Base-by-base conservation (phyloP, 2,888 invertebrate genomes). In the Poecilus cupreus region DNA sequence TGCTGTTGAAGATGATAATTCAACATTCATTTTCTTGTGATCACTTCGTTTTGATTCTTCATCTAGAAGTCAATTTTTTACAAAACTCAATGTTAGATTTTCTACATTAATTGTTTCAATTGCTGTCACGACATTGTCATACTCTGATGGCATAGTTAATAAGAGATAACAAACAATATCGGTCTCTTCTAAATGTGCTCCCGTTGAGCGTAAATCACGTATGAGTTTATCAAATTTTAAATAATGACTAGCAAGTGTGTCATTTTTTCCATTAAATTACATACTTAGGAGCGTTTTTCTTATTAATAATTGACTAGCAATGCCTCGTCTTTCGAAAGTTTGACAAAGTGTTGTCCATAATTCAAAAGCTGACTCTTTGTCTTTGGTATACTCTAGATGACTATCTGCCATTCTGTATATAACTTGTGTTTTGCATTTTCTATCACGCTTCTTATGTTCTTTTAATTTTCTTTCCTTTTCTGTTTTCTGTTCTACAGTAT, bases 351-450 rank as follows among this genome's bases (percentile, higher is more conserved):
- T 60, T 39, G 68, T 78, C 85, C 84, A 85, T 20, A 85, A 81
- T 6, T 85, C 83, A 46, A 83, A 84, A 22, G 84, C 83, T 3
- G 83, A 85, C n/a, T 74, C 78, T 70, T 83, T 83, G 13, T 86
- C 85, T 78, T 85, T 85, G 2, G 83, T 84, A 49, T 85, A 86
- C 82, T 86, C 86, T 3, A 26, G 26, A 2, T 26, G 26, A 26
- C 5, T 5, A 26, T 26, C 26, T 2, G 26, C 26, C 86, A 85
- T 84, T 13, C 84, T 68, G 68, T 85, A 84, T n/a, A 85, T 79
- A 10, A 85, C 83, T 54, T 83, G 83, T 6, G 85, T 85, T 26
- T 83, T 85, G 68, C 84, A 85, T 81, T 84, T 83, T 60, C 80
- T 24, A 64, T 84, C 75, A 49, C 5, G 8, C 13, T 81, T 76